Evolutionary conservation across 2,888 invertebrate species (phyloP), one percentile per base, ranked within the genome.

Genomic region (Venusia cambrica): DNA sequence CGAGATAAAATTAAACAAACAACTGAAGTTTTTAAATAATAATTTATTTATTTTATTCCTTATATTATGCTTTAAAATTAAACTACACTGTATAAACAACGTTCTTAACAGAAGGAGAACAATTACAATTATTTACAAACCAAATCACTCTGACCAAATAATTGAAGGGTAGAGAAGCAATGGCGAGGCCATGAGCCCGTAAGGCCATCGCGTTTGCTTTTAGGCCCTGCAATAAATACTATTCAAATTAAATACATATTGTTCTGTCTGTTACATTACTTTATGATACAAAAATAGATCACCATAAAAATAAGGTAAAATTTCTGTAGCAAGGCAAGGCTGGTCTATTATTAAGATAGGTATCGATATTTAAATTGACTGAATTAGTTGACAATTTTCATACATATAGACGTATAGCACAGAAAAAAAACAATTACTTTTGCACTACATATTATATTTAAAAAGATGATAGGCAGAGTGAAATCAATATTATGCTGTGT

Each of bases 21-120:
- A 29, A 40, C 28, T n/a, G n/a, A n/a, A 26, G 30, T 61, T 68
- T 81, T 66, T 71, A 81, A 84, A 84, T 81, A 84, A 84, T 84
- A 84, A 81, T 84, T 84, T 85, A 81, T 84, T 84, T 85, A 85
- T 85, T 83, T 77, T 78, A 70, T 77, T 38, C 60, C 73, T 77
- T 79, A 75, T 46, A 51, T 77, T 72, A 76, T 64, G 70, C 71
- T 49, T 73, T 75, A 73, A 71, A 71, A 70, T 69, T 70, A 72
- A 43, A 57, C 62, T 57, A 74, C 66, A 74, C 68, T 73, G 73
- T 81, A 77, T 79, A 76, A 77, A 79, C 78, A 79, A 71, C 63
- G 62, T 72, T 60, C 49, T 40, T 46, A 70, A 62, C 51, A 63
- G 69, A 72, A 54, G 38, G 55, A 51, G 54, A 45, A 43, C 70